Base-by-base conservation (phyloP, 2,888 invertebrate species). In the Maniola hyperantus region DNA sequence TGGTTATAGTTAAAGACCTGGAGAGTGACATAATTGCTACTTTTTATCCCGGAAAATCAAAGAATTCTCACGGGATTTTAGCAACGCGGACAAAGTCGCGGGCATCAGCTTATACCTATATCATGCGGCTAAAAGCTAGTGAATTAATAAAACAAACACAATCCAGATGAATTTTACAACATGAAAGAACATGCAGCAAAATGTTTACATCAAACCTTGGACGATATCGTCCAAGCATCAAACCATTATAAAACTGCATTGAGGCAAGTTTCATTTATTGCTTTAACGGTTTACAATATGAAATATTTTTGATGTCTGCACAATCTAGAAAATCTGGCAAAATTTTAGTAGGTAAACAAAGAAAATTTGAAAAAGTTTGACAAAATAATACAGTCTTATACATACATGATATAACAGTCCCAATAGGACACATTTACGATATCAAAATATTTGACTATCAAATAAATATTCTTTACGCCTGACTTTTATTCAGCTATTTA, bases 111-210 rank as follows among this genome's bases (percentile, higher is more conserved):
- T 26, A 26, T 26, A 26, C 1, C 1, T 26, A 26, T 26, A 26
- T 26, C 26, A 26, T 4, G 26, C 26, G 26, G 26, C 2, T 4
- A 26, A 26, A 26, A 13, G 33, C 6, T 53, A 6, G 7, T 13
- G 26, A 2, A 13, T 33, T 13, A 33, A 13, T 53, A 53, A 53
- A 53, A 53, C 1, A 53, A 18, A 39, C 36, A 55, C 39, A 33
- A 13, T 44, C 59, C 46, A 59, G 59, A 65, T 63, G 57, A 48
- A 39, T 34, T 64, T 53, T 54, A 66, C 69, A 53, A 44, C 15
- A 15, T 33, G 11, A 55, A 55, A 55, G 55, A 55, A 18, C 39
- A 10, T 39, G 36, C 54, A 36, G 20, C 39, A 11, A 55, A 55
- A 55, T 55, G 39, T 55, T 39, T 55, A 13, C 13, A 39, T 55